Evolutionary conservation across 2,888 invertebrate genomes (phyloP), one percentile per base, ranked within the genome.

Genomic region (Polia nebulosa): DNA sequence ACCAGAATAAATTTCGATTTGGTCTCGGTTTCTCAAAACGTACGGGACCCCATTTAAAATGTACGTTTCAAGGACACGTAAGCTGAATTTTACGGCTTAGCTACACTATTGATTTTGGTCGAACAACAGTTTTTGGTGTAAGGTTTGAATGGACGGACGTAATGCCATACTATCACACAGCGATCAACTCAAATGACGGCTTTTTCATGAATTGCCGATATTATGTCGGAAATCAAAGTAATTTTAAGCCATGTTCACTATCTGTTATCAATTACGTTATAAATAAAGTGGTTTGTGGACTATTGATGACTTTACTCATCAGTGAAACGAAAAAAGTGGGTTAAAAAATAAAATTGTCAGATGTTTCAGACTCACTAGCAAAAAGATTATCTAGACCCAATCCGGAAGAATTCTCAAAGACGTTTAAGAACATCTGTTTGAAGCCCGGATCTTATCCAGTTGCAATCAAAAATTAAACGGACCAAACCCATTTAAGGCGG

Each of bases 21-120:
- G 15, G 27, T 53, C 25, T 22, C 34, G 17, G 27, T 66, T 39
- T 29, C 49, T 64, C 9, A 64, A 64, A 76, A 77, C 27, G 60
- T 65, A 47, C 57, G 47, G 57, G 39, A 27, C 36, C 25, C n/a
- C 44, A 60, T 65, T 76, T 61, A 65, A 61, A 72, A 72, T 55
- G 27, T 61, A 55, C 47, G 60, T 61, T 76, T 78, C 60, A 78
- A 78, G 75, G 75, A 58, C 72, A 72, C 32, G 64, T 58, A 57
- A 72, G 20, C 57, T 76, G 44, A 59, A 70, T 72, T 76, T 72
- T 58, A 78, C 49, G 52, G 44, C 72, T 72, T 47, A 44, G 65
- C 53, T 44, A 60, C 72, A 44, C 27, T 75, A 76, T 76, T 61
- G 75, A 76, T 76, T 76, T 76, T 72, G 49, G 64, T 57, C 36